Conservation (phyloP, 2,797 vertebrate genomes). For the Brachyrhaphis roseni region DNA sequence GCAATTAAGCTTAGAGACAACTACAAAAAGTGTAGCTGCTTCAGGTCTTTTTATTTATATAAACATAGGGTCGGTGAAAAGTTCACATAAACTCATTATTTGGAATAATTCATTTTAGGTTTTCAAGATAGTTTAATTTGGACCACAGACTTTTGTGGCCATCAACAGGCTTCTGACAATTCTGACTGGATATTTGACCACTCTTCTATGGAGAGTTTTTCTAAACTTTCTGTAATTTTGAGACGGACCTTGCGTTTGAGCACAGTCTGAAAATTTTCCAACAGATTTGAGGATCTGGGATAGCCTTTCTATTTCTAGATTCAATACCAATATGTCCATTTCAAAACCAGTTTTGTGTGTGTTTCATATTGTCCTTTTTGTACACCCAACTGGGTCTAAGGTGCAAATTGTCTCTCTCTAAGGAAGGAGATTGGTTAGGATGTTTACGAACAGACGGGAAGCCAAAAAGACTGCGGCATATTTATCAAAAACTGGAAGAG, state of each 20-base stretch:
- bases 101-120: not conserved
- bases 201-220: not conserved
- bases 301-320: not conserved
- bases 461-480: not conserved
- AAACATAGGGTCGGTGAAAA: not conserved
- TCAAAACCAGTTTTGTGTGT: not conserved
- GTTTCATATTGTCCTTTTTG: not conserved
- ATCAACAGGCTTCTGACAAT: not conserved
- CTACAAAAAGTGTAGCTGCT: not conserved
- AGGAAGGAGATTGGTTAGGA: not conserved
- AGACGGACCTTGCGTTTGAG: not conserved
- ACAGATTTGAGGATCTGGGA: not conserved
- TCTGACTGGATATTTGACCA: not conserved
- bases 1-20: not conserved
- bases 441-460: not conserved
- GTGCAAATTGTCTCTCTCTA: not conserved
- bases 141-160: not conserved
- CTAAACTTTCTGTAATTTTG: not conserved
- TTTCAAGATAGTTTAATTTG: not conserved
- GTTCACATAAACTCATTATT: not conserved
- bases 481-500: not conserved
- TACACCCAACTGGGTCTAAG: not conserved
- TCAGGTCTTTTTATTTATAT: not conserved
- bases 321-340: not conserved
- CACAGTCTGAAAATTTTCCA: not conserved